Base-by-base conservation (phyloP, 2,113 vertebrate species). In the Apistogramma diplotaenia region DNA sequence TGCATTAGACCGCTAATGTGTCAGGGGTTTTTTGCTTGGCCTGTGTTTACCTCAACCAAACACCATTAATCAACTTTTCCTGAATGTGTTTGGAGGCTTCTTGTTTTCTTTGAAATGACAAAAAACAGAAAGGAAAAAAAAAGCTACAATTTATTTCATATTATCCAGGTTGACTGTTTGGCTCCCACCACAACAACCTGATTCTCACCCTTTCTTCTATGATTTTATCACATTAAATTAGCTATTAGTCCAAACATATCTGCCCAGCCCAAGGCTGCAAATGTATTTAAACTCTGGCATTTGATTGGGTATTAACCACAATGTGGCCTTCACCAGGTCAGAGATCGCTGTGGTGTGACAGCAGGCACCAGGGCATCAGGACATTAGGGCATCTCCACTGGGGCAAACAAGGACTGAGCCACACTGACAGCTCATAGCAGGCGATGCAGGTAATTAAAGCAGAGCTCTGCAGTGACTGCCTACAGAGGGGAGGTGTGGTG, bases 401-500 rank as follows among this genome's bases (percentile, higher is more conserved):
- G 87, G 85, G 81, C 81, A 91, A 90, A 91, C 84, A 73, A 81
- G 82, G 74, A 72, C 78, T 89, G 89, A 92, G 87, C 81, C 81
- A 85, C 82, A 81, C 76, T 93, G 90, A 93, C 93, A 92, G 92
- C 82, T 87, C 87, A 75, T 85, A 89, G 87, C 91, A 90, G 85
- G 67, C 85, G 37, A 84, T 89, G 87, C 85, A 92, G 91, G 94
- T 95, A 95, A 96, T 96, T 95, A 95, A 94, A 84, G 89, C 91
- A 91, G 86, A 72, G 84, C 89, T 89, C 79, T 74, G 84, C 85
- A 88, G 89, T 89, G 67, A 80, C 82, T 19, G 92, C 82, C 88
- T 56, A 2, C 78, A 84, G 88, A 88, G 84, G 87, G 77, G 76
- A 43, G 84, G 21, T 60, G 70, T 55, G 84, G 80, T 89, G 85